Base-by-base conservation (phyloP, 2,888 invertebrate species). In the Bombylius major region DNA sequence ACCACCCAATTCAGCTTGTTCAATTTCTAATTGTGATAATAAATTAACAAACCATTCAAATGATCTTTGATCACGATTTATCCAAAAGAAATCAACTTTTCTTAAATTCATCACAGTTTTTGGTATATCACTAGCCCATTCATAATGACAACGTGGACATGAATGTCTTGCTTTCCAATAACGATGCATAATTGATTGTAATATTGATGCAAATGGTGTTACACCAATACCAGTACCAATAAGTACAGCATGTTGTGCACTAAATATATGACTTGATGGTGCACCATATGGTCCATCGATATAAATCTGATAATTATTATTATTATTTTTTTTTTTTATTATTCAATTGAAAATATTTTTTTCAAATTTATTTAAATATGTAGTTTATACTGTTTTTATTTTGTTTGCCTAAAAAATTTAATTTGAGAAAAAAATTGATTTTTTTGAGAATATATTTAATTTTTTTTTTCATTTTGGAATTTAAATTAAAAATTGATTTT, bases 1-100 rank as follows among this genome's bases (percentile, higher is more conserved):
- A 2, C 83, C 84, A 0, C 88, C 89, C 54, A 87, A 75, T 74
- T 93, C 92, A 0, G 92, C 92, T 69, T 94, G 93, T 70, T 95
- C 93, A 61, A 93, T 90, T 77, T 97, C 96, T 65, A 97, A 77
- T 69, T 93, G 90, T 0, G 93, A 90, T 14, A 97, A 78, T 48
- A 96, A 78, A 62, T 89, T 90, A 12, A 96, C 89, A 70, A 97
- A 96, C 97, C 97, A 97, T 75, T 96, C 95, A 73, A 97, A 95
- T 1, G 91, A 90, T 45, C 88, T 81, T 75, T 95, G 95, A 75
- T 95, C 90, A 13, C 95, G 83, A 75, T 95, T 96, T 59, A 97
- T 92, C 97, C 97, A 97, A 75, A 95, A 92, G 78, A 97, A 97
- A 70, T 97, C 95, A 59, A 96, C 94, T 82, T 95, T 95, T 67